Evolutionary conservation across 2,113 vertebrate genomes (phyloP), one percentile per base, ranked within the genome.

Genomic region (Morone chrysops): DNA sequence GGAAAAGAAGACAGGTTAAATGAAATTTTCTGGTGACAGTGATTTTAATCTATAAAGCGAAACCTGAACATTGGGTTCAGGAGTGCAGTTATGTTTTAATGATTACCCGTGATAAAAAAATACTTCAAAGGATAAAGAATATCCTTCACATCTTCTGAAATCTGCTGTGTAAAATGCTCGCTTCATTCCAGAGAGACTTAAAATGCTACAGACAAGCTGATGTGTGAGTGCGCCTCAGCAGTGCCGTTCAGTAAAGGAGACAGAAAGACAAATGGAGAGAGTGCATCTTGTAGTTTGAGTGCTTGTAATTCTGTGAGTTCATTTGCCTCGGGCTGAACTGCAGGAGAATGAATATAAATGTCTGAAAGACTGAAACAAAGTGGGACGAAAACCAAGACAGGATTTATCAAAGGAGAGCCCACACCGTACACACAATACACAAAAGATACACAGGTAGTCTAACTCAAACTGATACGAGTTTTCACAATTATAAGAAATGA

Each of bases 301-400:
- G 62, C 51, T 45, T 53, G 51, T 59, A 40, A 70, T 74, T 60
- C 63, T 22, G 62, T 1, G 22, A 65, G 77, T 53, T 77, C 3
- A 40, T 73, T 48, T 47, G 85, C 85, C 62, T 69, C 59, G 0
- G 75, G 85, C 81, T 25, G 62, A 77, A 20, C 67, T 2, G 53
- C n/a, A 25, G 66, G 51, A 54, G 17, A 54, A 78, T 68, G 54
- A 68, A 70, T 53, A 82, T 14, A 40, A 65, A 79, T 22, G 68
- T 56, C 47, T 51, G 43, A 68, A 2, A 36, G 31, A 62, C 7
- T 62, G 48, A 81, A 62, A 69, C n/a, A 81, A 57, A 73, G 67
- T 36, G 53, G 25, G 41, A 71, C 53, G 38, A 22, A 66, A 77
- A 77, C 13, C 31, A 6, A 45, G 36, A 22, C 43, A 11, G 8